phyloP scores from a whole-genome alignment of 2,797 vertebrate genomes.

The Crenuchus spilurus region DNA sequence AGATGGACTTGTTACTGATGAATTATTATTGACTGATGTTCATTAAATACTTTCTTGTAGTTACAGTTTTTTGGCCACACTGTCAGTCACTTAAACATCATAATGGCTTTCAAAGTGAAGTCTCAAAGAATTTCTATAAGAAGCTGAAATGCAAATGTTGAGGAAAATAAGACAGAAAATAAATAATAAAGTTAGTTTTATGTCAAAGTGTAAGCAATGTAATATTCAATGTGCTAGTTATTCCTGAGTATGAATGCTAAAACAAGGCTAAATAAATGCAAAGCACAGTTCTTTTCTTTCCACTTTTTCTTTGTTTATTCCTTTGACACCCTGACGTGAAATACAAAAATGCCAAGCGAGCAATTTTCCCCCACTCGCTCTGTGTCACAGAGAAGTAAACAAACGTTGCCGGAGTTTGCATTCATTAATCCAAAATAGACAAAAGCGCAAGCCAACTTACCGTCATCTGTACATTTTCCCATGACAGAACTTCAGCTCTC shows the following conservation, averaged over 20 bases:
- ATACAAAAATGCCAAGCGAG: slow-evolving; percentile 51
- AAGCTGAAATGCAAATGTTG: background rate
- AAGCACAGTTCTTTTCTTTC: slow-evolving; percentile 33
- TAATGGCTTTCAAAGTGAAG: too few species aligned
- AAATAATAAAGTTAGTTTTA: background rate
- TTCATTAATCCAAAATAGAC: slow-evolving; percentile 64
- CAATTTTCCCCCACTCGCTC: slow-evolving; percentile 33
- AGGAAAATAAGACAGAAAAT: background rate
- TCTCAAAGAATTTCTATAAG: too few species aligned
- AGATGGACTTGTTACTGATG: background rate
- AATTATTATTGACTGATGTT: background rate
- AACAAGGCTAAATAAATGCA: slow-evolving; percentile 24
- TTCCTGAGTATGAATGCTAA: slow-evolving; percentile 26
- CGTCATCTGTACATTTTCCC: slow-evolving; percentile 24
- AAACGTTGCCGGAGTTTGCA: slow-evolving; percentile 59
- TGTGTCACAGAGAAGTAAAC: slow-evolving; percentile 55
- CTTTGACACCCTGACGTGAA: slow-evolving; percentile 30
- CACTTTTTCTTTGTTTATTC: slow-evolving; percentile 51
- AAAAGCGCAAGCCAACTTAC: slow-evolving; percentile 36
- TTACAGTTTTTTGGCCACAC: too few species aligned
- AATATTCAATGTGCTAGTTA: slow-evolving; percentile 41
- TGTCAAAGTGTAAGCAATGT: slow-evolving; percentile 26
- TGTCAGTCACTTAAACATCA: too few species aligned
- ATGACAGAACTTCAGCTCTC: slow-evolving; percentile 23
- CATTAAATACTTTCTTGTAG: background rate